Evolutionary conservation across 1,140 invertebrate species (phyloP).

Genomic region (Thereuonema tuberculata): DNA sequence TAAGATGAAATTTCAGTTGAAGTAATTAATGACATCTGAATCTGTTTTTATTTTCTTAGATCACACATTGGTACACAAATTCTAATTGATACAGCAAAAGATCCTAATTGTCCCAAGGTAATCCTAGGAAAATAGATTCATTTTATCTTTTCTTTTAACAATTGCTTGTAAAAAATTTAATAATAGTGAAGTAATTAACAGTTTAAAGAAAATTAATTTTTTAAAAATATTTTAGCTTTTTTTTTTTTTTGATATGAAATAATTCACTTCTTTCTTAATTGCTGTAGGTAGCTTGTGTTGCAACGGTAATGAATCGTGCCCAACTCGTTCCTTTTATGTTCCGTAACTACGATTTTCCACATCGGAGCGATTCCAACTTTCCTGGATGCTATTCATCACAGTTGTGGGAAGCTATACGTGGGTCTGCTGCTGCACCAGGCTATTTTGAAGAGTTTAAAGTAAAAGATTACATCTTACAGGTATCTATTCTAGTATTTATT

Average conservation of each 20-base stretch:
- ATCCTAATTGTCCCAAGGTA: conserved; percentile 48
- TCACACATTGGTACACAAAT: too few relatives aligned
- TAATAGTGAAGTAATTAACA: too few relatives aligned
- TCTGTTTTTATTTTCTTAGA: conserved; percentile 12
- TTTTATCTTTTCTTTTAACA: too few relatives aligned
- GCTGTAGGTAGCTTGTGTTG: conserved; percentile 53
- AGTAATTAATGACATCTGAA: too few relatives aligned
- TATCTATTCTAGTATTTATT: conserved; percentile 29
- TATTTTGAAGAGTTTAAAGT: conserved; percentile 78
- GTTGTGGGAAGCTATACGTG: conserved; percentile 78
- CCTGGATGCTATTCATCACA: conserved; percentile 54
- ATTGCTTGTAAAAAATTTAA: too few relatives aligned
- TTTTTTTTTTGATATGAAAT: background rate
- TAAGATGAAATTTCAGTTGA: too few relatives aligned
- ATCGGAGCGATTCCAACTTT: conserved; percentile 58
- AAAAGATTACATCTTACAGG: conserved; percentile 62
- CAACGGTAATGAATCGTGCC: conserved; percentile 63
- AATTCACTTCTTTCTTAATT: background rate
- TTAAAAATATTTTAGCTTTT: too few relatives aligned
- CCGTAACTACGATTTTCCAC: conserved; percentile 71
- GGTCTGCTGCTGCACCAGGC: conserved; percentile 80
- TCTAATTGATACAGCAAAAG: conserved; percentile 48
- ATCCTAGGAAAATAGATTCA: too few relatives aligned
- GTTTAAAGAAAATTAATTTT: too few relatives aligned
- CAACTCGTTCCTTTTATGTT: conserved; percentile 75